Base-by-base conservation (phyloP, 2,888 invertebrate species). In the Nymphalis polychloros region DNA sequence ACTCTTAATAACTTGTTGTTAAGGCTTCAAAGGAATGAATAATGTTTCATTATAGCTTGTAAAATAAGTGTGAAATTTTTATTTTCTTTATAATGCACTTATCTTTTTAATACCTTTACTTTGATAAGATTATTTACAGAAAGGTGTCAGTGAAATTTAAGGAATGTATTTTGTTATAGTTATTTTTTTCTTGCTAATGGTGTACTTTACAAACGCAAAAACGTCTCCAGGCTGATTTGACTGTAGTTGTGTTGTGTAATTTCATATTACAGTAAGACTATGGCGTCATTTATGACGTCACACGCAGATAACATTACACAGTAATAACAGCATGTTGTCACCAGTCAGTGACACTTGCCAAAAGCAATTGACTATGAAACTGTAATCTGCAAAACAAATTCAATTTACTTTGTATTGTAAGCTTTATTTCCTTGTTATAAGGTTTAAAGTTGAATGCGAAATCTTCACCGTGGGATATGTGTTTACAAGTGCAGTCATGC, bases 1-100 rank as follows among this genome's bases (percentile, higher is more conserved):
- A 64, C 64, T 71, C 69, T 71, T 75, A 75, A 75, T 75, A 75
- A 76, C 69, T 76, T 70, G 71, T 70, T 71, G 66, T 70, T 69
- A 64, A 63, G 60, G 19, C 57, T 57, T 41, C 57, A 57, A 55
- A 41, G 57, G 57, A 19, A 35, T 57, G 57, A 57, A 41, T 41
- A n/a, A 57, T 57, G 53, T 19, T 57, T 57, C 35, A 19, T 57
- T 57, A 41, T 55, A n/a, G 31, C 53, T 31, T 19, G 27, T 57
- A 13, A 19, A 41, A 57, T 57, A 57, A 35, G 8, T 17, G 35
- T 19, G 8, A 4, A 8, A 13, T 57, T 41, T 16, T 41, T 57
- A 35, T 35, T 13, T 3, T 41, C 13, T 41, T 41, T 55, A 55
- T n/a, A 53, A 27, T 27, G 8, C 53, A 55, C 31, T 55, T 7